Percentiles rank a stretch among this genome's conserved stretches.
phyloP scores from a whole-genome alignment of 2,797 vertebrate species.

The Pseudopleuronectes americanus region DNA sequence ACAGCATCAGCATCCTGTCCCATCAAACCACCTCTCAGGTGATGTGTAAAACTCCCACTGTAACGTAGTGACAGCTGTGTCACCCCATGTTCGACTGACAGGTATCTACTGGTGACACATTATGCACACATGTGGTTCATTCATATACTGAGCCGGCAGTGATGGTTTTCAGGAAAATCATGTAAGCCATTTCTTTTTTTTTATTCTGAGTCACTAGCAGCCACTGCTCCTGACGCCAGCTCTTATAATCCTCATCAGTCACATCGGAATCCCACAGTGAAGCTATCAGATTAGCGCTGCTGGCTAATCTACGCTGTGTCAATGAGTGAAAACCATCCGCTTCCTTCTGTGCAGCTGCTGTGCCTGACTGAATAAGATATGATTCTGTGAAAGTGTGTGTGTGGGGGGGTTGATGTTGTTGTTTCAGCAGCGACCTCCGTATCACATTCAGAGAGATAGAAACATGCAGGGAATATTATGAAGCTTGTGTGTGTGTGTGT shows the following conservation, averaged over 20 bases:
- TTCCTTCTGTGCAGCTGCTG: constrained; percentile 41
- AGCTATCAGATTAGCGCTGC: constrained; percentile 70
- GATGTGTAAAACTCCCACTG: neutral
- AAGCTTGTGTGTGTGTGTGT: neutral
- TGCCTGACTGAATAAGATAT: constrained; percentile 66
- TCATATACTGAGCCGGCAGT: no score
- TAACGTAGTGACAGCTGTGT: neutral
- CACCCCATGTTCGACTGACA: neutral
- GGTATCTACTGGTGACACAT: neutral
- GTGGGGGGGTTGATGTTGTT: constrained; percentile 6
- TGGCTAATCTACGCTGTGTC: constrained; percentile 69
- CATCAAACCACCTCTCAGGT: no score
- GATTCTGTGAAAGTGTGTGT: constrained; percentile 39
- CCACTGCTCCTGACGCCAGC: constrained; percentile 26
- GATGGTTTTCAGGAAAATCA: neutral
- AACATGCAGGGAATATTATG: neutral
- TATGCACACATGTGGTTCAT: neutral
- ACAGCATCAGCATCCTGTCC: no score
- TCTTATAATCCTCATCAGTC: constrained; percentile 75
- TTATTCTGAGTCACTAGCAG: neutral
- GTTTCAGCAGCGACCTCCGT: constrained; percentile 31
- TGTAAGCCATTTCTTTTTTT: neutral
- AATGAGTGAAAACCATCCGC: constrained; percentile 63
- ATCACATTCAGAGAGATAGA: constrained; percentile 32
- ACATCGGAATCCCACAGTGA: constrained; percentile 62